Evolutionary conservation across 2,888 invertebrate species (phyloP), one percentile per base, ranked within the genome.

Genomic region (Bhutanitis thaidina): DNA sequence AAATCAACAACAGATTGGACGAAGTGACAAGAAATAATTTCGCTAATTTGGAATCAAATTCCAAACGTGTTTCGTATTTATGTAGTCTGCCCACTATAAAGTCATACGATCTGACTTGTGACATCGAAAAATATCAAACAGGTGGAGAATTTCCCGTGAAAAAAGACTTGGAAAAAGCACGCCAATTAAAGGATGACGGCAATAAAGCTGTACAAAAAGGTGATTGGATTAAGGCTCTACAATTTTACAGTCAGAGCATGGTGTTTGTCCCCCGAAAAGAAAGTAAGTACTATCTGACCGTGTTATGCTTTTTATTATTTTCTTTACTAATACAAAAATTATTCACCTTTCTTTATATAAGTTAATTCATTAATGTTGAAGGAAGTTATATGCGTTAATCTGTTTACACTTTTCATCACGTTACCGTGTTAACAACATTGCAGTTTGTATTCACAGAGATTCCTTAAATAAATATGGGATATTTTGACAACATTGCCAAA

Each of bases 151-250:
- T 83, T 59, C 80, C 80, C 30, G 81, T 82, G 57, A 79, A 79
- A 53, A 94, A 95, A 77, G 89, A 90, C 71, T 70, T 87, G 7
- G 84, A 90, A 50, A 87, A 88, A 64, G 93, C 95, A 7, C 81
- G 91, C n/a, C 80, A 87, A 54, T 78, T 92, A 30, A 96, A 96
- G 78, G 90, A 92, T 60, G 90, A 91, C 52, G 96, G 95, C 2
- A 96, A 95, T 67, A 85, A 90, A 54, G 92, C 91, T 4, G 96
- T 96, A 63, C 93, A 93, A 59, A 91, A 91, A 61, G 93, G 93
- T 46, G 91, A 94, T 59, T 95, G 93, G 90, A 69, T 77, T 27
- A 91, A 90, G 60, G 94, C 96, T 1, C 81, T 95, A 70, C 83
- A 92, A 29, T 74, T 92, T 37, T 97, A 96, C 75, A 93, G 92